Evolutionary conservation across 2,888 invertebrate species (phyloP).

Genomic region (Meiosimyza decipiens): DNA sequence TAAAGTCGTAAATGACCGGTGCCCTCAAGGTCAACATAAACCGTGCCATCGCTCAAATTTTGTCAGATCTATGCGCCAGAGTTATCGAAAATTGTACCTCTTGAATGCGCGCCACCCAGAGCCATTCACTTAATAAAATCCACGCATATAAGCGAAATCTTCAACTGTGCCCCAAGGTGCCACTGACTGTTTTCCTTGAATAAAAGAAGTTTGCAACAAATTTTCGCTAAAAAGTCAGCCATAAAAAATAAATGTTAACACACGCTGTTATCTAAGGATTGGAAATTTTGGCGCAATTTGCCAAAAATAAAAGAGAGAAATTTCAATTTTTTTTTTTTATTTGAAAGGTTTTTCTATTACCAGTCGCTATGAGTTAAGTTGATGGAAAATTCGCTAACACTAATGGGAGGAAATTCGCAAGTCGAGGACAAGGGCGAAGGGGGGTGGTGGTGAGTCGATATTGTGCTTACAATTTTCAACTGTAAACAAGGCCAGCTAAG

Average conservation of each 20-base stretch:
- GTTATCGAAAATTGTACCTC: too few relatives aligned
- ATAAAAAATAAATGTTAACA: constrained; percentile 30
- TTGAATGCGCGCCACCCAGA: too few relatives aligned
- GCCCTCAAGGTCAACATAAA: too few relatives aligned
- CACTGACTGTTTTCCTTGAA: background rate
- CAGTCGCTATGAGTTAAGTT: background rate
- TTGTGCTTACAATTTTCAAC: too few relatives aligned
- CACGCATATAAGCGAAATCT: too few relatives aligned
- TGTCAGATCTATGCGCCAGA: too few relatives aligned
- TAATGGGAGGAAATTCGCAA: background rate
- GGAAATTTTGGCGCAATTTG: constrained; percentile 19
- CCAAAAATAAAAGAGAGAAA: constrained; percentile 9
- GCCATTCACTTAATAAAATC: too few relatives aligned
- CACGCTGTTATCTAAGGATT: constrained; percentile 1
- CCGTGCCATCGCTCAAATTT: too few relatives aligned
- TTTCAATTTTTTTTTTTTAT: background rate
- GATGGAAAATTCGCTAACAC: background rate
- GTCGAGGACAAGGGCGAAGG: background rate
- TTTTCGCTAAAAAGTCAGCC: constrained; percentile 3
- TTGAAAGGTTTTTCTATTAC: background rate
- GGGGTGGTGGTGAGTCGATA: background rate
- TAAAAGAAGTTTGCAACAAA: background rate
- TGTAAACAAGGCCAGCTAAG: too few relatives aligned
- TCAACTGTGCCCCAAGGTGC: too few relatives aligned
- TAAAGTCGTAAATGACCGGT: too few relatives aligned